Conservation (phyloP, 35 echinoderm and acorn worm genomes). For the Ptychodera flava region DNA sequence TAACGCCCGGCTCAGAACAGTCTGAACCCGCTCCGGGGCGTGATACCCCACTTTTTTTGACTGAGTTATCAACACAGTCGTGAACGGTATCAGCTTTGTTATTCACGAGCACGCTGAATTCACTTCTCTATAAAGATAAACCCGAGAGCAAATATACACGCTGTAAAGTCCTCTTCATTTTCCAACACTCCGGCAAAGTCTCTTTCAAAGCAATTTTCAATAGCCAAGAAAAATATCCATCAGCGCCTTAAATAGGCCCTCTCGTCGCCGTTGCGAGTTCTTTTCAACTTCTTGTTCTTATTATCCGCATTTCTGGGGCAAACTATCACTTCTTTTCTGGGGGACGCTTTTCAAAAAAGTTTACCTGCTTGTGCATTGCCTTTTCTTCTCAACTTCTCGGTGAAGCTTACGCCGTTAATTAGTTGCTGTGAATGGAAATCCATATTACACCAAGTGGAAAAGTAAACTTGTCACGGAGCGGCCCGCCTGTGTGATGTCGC, state of each 20-base stretch:
- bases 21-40: neutral
- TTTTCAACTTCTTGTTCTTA: neutral
- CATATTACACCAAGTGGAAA: neutral
- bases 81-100: neutral
- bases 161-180: neutral
- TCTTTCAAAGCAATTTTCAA: neutral
- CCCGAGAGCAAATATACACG: neutral
- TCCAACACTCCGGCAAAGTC: neutral
- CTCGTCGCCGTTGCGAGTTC: neutral
- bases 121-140: neutral
- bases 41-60: neutral
- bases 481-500: neutral
- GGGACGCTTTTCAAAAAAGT: too few relatives aligned
- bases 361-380: neutral
- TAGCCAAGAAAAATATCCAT: neutral
- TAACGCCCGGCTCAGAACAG: neutral
- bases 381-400: neutral
- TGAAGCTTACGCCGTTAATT: neutral
- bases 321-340: neutral
- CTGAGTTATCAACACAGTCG: neutral
- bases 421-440: neutral
- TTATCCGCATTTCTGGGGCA: neutral
- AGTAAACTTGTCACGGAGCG: neutral
- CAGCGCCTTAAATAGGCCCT: neutral
- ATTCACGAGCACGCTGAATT: neutral